A percentile compares a stretch with the other conserved stretches of the same genome.
Conservation (phyloP, 2,113 vertebrate species). For the Calidris pygmaea region DNA sequence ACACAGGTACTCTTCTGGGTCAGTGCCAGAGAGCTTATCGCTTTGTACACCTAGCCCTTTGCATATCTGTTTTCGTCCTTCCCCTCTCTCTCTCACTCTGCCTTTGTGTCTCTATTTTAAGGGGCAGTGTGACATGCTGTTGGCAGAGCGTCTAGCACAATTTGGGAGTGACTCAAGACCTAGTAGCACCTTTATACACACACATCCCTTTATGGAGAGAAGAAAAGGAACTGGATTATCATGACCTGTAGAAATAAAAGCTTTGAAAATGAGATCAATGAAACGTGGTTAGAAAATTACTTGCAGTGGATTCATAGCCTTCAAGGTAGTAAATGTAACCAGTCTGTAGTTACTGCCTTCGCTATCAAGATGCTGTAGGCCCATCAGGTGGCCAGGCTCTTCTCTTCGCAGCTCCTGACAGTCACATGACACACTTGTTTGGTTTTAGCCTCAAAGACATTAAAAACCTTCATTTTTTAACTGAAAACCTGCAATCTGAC, state of each 20-base stretch:
- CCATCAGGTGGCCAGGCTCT: background rate
- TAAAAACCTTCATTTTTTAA: background rate
- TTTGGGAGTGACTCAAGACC: background rate
- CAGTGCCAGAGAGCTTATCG: background rate
- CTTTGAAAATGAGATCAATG: constrained; percentile 17
- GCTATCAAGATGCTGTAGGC: background rate
- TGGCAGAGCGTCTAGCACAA: background rate
- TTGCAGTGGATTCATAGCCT: background rate
- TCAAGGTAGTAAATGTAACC: background rate
- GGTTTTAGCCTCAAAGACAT: background rate
- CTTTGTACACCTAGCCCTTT: background rate
- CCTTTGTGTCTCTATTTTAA: background rate
- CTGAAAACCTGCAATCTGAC: background rate
- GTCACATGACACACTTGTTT: background rate
- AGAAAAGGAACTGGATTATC: background rate
- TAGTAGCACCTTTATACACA: background rate
- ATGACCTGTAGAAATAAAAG: constrained; percentile 37
- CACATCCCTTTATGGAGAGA: background rate
- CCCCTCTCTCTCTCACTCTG: background rate
- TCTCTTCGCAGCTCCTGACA: background rate
- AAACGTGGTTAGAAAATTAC: background rate
- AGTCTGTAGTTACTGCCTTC: background rate
- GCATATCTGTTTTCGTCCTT: background rate
- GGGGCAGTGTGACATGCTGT: background rate
- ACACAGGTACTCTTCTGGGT: background rate